Conservation (phyloP, 2,888 invertebrate species). For the Lasioglossum oenotherae region DNA sequence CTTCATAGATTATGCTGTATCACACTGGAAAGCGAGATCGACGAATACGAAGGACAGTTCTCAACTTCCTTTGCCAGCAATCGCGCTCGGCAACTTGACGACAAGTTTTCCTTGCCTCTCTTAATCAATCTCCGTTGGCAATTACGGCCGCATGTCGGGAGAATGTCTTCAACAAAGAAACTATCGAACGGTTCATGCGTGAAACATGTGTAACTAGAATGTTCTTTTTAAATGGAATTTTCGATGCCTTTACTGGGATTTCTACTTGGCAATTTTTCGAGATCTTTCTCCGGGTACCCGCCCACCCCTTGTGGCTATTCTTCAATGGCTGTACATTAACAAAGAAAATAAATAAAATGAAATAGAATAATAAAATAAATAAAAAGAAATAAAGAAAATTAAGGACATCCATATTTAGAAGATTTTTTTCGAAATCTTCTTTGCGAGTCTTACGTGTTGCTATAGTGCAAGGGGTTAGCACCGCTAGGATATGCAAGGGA, state of each 20-base stretch:
- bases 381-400: too few species aligned
- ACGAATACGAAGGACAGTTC: slow-evolving; percentile 31
- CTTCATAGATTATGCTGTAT: slow-evolving; percentile 54
- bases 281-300: background rate
- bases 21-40: slow-evolving; percentile 51
- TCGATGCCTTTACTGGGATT: background rate
- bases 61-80: background rate
- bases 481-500: too few species aligned
- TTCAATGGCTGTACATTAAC: too few species aligned
- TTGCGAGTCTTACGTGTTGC: too few species aligned
- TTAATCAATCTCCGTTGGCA: slow-evolving; percentile 3
- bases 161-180: background rate
- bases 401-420: too few species aligned
- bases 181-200: background rate
- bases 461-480: too few species aligned
- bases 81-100: background rate
- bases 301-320: too few species aligned
- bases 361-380: too few species aligned
- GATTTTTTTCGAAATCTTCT: too few species aligned
- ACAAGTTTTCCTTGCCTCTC: slow-evolving; percentile 31
- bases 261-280: background rate
- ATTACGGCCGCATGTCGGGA: background rate
- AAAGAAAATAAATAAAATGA: too few species aligned
- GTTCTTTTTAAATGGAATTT: background rate
- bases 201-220: background rate